Evolutionary conservation across 2,888 invertebrate species (phyloP), one percentile per base, ranked within the genome.

Genomic region (Agriopis leucophaearia): DNA sequence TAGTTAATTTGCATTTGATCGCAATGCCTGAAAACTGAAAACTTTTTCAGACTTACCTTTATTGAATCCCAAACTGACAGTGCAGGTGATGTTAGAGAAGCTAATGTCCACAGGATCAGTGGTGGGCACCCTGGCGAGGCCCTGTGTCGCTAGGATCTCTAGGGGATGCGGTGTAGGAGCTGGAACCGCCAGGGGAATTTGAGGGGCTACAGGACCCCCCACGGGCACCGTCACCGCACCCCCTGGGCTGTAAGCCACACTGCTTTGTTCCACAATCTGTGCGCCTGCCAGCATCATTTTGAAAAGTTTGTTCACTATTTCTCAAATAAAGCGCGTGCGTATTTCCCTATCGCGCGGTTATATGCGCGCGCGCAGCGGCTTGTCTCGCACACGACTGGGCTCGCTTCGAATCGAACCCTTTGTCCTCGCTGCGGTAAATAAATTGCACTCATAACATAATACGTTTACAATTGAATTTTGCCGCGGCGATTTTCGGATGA

Each of bases 71-170:
- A 96, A 90, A 45, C 95, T 95, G 16, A 97, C 97, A 0, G 95
- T 96, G 81, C 96, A 97, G 0, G 95, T 95, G 72, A 97, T 94
- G 81, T 97, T 95, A 68, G 96, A 95, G 86, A 97, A 97, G 74
- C 95, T 94, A 71, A 97, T 95, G 81, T 97, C 96, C 44, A 97
- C 94, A 1, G 95, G 94, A 13, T 95, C 94, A 59, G 81, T 77
- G 8, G 77, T 83, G 1, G 92, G 90, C 5, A 82, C 72, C 74
- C 86, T 84, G 44, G 85, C 74, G 1, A 89, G 74, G 0, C 85
- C 86, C 67, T 82, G 80, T 0, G 71, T 38, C 65, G 62, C 59
- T 10, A 65, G 38, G 13, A 55, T 42, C 12, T 50, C 70, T 10
- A 65, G 71, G 65, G 74, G 70, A 1, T 65, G 63, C 35, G 73